Base-by-base conservation (phyloP, 2,113 vertebrate species). In the Saimiri boliviensis region DNA sequence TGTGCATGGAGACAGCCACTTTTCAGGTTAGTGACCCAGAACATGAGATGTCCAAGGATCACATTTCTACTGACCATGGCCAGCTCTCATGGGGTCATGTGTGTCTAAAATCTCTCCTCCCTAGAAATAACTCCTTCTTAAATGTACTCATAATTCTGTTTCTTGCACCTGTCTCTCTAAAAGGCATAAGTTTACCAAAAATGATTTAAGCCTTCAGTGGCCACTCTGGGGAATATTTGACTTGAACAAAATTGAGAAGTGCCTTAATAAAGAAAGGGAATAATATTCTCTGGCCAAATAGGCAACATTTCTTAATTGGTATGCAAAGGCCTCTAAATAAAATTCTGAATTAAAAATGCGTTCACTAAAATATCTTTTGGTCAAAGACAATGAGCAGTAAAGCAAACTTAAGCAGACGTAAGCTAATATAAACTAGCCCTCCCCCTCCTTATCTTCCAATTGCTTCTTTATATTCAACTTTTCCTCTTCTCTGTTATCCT, bases 301-400 rank as follows among this genome's bases (percentile, higher is more conserved):
- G 63, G 21, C 20, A 79, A 21, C 32, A 77, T 37, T 60, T 84
- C 85, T 93, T 92, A 37, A 77, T 23, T 63, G 27, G 13, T 77
- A 92, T 49, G 3, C 54, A 88, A 14, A 85, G 23, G 42, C 37
- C 49, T 74, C 76, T 89, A 49, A 91, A n/a, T 76, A 9, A 97
- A 95, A 95, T 94, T 88, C 66, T 73, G 73, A 91, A 89, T 85
- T 23, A 93, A 85, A 94, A 88, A 30, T 52, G 71, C 40, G 32
- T 85, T 91, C 42, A 77, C 52, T 60, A 23, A 21, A 35, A 87
- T 25, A 85, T 40, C 63, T 21, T 79, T 94, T 93, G 37, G 47
- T 37, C 56, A 81, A 93, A 93, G 76, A 63, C 63, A 84, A 58
- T 54, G n/a, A 84, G 2, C 19, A 87, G 68, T 70, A 47, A 85